A percentile compares a stretch with the other conserved stretches of the same genome.
Evolutionary conservation across 2,797 vertebrate species (phyloP).

Genomic region (Agapornis canus): DNA sequence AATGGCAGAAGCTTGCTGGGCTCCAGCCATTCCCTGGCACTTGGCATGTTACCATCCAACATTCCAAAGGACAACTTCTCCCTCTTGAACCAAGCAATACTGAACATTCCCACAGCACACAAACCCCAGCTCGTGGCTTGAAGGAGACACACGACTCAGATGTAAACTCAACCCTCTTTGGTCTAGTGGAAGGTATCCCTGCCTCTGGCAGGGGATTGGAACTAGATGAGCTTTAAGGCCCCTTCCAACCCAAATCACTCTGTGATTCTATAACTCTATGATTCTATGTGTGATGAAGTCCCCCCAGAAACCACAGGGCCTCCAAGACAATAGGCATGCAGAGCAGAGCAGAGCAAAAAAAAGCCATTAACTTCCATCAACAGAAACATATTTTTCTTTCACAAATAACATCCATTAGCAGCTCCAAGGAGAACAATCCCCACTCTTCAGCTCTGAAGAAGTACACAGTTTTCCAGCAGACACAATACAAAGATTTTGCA

Average conservation of each 20-base stretch:
- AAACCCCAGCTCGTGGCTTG: fast-evolving
- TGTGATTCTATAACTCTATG: neutral
- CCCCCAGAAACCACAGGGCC: neutral
- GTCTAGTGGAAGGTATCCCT: neutral
- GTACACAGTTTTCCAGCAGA: neutral
- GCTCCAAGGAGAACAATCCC: neutral
- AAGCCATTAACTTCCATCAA: neutral
- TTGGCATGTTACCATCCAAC: neutral
- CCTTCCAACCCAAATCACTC: neutral
- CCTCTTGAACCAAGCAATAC: fast-evolving
- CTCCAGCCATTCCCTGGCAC: neutral
- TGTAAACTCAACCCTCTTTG: neutral
- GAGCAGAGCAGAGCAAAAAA: neutral
- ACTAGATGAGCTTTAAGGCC: neutral
- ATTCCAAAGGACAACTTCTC: neutral
- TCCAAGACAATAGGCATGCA: neutral
- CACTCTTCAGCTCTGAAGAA: neutral
- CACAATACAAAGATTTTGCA: neutral
- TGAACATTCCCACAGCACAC: fast-evolving
- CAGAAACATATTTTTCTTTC: neutral
- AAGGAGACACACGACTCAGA: neutral
- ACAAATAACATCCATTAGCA: conserved; percentile 6
- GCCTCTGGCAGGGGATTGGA: neutral
- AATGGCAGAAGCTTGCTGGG: neutral
- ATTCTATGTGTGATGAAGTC: neutral